Percentiles rank a stretch among this genome's conserved stretches.
These are phyloP conservation scores for Bombus turneri DNA, from an alignment of 1,140 invertebrate genomes.

Conservation along the genomic window DNA sequence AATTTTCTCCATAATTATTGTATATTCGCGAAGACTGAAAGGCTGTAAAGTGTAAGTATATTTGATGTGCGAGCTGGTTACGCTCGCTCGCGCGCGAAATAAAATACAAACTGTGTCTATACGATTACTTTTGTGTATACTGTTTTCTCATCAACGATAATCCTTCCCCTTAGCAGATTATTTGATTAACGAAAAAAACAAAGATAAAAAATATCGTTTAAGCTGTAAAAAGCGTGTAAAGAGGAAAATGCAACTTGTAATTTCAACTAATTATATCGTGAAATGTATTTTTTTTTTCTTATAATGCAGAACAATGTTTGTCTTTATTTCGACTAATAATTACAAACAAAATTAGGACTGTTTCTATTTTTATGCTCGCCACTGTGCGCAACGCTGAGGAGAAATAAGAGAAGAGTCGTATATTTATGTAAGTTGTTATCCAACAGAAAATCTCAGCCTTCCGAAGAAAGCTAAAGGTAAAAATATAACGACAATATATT, in stretches of 20 bases:
- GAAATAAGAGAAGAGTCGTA: neutral
- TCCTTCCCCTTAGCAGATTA: neutral
- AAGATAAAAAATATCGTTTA: neutral
- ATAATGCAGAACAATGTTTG: neutral
- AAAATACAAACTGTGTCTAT: slow-evolving; percentile 72
- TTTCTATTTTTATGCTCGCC: neutral
- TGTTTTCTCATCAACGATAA: slow-evolving; percentile 10
- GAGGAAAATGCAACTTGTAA: too few species aligned
- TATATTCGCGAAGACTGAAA: slow-evolving; percentile 82
- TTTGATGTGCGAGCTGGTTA: slow-evolving; percentile 65
- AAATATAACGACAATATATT: neutral
- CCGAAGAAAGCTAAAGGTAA: slow-evolving; percentile 8
- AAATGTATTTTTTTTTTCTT: too few species aligned
- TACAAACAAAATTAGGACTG: neutral
- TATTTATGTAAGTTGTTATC: neutral
- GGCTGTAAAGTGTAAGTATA: slow-evolving; percentile 79
- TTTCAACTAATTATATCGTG: too few species aligned
- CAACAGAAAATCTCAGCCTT: neutral
- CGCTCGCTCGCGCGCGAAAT: slow-evolving; percentile 63
- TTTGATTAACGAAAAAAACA: neutral
- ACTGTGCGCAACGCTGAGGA: neutral
- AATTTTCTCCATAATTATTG: slow-evolving; percentile 69
- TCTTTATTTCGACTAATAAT: neutral
- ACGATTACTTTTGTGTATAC: slow-evolving; percentile 37
- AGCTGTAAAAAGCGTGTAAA: too few species aligned